Evolutionary conservation across 2,797 vertebrate genomes (phyloP).

Genomic region (Salmo trutta): DNA sequence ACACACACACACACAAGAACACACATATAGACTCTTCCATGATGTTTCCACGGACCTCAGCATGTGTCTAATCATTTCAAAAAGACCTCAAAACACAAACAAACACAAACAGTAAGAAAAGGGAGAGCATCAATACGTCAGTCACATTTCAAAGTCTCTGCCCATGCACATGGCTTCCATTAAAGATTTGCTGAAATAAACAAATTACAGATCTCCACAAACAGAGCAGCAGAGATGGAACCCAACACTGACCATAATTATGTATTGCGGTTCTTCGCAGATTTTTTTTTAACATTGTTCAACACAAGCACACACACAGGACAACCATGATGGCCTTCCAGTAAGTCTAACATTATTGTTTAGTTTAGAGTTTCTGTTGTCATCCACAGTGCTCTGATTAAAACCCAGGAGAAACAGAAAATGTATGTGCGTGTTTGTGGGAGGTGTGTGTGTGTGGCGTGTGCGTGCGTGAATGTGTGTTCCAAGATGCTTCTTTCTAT

Average conservation of each 20-base stretch:
- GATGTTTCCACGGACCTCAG: constrained; percentile 2
- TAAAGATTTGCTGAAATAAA: constrained; percentile 14
- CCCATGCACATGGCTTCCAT: constrained; percentile 15
- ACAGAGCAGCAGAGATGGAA: constrained; percentile 42
- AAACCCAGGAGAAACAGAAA: constrained; percentile 59
- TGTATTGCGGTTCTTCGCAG: constrained; percentile 52
- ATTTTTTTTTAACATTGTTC: constrained; percentile 43
- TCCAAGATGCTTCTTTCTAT: constrained; percentile 18
- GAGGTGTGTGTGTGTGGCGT: constrained; percentile 39
- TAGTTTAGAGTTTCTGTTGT: constrained; percentile 64
- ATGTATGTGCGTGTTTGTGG: constrained; percentile 32
- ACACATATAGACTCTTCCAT: no score
- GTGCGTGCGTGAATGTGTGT: constrained; percentile 32
- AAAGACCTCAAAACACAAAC: constrained; percentile 2
- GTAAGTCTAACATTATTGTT: constrained; percentile 58
- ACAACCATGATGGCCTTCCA: constrained; percentile 56
- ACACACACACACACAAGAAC: no score
- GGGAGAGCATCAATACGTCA: constrained; percentile 20
- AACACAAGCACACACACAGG: background rate
- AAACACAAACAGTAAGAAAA: constrained; percentile 9
- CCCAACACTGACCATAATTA: constrained; percentile 53
- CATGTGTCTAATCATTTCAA: constrained; percentile 6
- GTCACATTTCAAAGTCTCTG: constrained; percentile 3
- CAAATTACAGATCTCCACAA: constrained; percentile 29
- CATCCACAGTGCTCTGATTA: constrained; percentile 67